Evolutionary conservation across 2,797 vertebrate genomes (phyloP).

Genomic region (Myiothlypis coronata): DNA sequence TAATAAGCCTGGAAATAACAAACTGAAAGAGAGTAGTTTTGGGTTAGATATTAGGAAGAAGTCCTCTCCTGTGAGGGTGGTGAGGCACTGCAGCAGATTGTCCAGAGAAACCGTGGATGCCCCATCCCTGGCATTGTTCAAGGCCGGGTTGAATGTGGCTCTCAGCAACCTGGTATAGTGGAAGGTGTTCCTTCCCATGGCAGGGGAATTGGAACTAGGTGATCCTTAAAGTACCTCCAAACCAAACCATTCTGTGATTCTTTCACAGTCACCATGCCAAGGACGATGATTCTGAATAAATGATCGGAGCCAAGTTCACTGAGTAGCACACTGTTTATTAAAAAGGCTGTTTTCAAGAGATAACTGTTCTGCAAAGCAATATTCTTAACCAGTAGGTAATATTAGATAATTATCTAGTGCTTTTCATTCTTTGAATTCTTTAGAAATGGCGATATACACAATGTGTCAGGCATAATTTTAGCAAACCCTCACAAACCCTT

Average conservation of each 20-base stretch:
- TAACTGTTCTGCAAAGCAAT: neutral
- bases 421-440: neutral
- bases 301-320: neutral
- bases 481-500: neutral
- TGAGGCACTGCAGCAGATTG: neutral
- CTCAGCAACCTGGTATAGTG: neutral
- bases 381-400: neutral
- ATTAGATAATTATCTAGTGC: neutral
- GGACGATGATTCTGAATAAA: neutral
- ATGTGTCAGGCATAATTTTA: neutral
- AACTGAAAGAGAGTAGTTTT: neutral
- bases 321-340: neutral
- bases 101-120: neutral
- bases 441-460: neutral
- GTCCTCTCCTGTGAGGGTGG: too few relatives aligned
- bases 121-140: neutral
- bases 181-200: neutral
- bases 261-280: neutral
- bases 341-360: neutral
- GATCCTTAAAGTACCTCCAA: too few relatives aligned
- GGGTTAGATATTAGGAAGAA: neutral
- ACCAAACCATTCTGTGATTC: neutral
- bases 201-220: neutral
- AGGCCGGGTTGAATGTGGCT: neutral
- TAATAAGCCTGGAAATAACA: neutral